Evolutionary conservation across 1,140 invertebrate species (phyloP), one percentile per base, ranked within the genome.

Genomic region (Akabosia matsudoensis): DNA sequence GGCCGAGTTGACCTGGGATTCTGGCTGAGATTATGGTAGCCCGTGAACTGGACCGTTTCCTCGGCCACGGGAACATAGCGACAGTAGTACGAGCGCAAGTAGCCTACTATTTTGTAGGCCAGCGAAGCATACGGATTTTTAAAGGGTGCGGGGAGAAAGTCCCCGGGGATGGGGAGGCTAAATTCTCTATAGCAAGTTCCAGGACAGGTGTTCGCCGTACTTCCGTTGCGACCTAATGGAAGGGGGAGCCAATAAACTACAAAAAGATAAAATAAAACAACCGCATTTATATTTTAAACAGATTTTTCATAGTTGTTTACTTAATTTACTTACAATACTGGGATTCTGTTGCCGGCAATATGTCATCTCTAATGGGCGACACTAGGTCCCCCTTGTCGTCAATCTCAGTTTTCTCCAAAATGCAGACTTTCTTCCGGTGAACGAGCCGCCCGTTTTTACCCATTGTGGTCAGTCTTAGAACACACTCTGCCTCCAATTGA

Each of bases 391-490:
- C 61, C n/a, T 67, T 67, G 28, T 67, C 61, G n/a, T 67, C 61
- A 7, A 67, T 67, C 28, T 67, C 61, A 7, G 61, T 31, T 30
- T 67, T 67, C 28, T 67, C 61, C n/a, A 67, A 22, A 30, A 67
- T 31, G 28, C 61, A 67, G 28, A 67, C 61, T 31, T 67, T 67
- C 61, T 67, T 67, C 61, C 61, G 3, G n/a, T 67, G 61, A 4
- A 67, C 61, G 13, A 67, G 61, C 22, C 61, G 7, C 28, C 61
- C 61, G 31, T 67, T 67, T 31, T 67, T 67, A 30, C 61, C 61
- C 61, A 31, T 31, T 30, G 61, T 67, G 24, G 61, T 67, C 61
- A 67, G 61, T 67, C 61, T 67, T 67, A 67, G 31, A 67, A 67
- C 28, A 31, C 61, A 67, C n/a, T 67, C 61, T 30, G 61, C 61